Evolutionary conservation across 2,797 vertebrate species (phyloP).

Genomic region (Anomalospiza imberbis): DNA sequence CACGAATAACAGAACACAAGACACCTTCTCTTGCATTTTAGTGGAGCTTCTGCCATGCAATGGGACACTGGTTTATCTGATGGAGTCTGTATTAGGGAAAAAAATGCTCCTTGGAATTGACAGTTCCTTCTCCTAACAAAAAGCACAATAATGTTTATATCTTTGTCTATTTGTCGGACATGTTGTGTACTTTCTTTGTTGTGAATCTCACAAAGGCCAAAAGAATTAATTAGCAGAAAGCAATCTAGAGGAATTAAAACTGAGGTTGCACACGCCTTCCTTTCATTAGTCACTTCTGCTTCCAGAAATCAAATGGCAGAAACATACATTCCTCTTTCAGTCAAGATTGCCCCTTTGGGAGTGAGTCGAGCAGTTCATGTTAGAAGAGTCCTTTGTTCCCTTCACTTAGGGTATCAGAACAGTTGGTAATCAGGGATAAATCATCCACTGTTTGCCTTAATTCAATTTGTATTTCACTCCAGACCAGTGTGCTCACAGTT

Average conservation of each 20-base stretch:
- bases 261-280: not conserved
- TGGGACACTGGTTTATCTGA: not conserved
- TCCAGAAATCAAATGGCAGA: conserved; percentile 50
- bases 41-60: not conserved
- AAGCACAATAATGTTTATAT: not conserved
- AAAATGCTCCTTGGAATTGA: not conserved
- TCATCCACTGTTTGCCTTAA: conserved; percentile 33
- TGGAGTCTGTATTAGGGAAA: not conserved
- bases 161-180: not conserved
- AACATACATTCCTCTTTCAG: conserved; percentile 45
- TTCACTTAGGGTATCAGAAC: conserved; percentile 4
- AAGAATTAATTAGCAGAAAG: not conserved
- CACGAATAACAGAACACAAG: not conserved
- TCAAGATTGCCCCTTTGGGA: conserved; percentile 57
- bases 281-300: conserved; percentile 46
- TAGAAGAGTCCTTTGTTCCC: conserved; percentile 65
- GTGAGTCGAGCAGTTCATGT: conserved; percentile 56
- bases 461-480: conserved; percentile 55
- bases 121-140: not conserved
- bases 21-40: not conserved
- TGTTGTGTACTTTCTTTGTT: conserved; percentile 32
- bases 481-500: conserved; percentile 20
- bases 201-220: not conserved
- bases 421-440: conserved; percentile 47
- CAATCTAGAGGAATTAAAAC: not conserved